Percentiles rank a stretch among this genome's conserved stretches.
phyloP scores from a whole-genome alignment of 2,113 vertebrate species.

The Hippoglossus stenolepis region DNA sequence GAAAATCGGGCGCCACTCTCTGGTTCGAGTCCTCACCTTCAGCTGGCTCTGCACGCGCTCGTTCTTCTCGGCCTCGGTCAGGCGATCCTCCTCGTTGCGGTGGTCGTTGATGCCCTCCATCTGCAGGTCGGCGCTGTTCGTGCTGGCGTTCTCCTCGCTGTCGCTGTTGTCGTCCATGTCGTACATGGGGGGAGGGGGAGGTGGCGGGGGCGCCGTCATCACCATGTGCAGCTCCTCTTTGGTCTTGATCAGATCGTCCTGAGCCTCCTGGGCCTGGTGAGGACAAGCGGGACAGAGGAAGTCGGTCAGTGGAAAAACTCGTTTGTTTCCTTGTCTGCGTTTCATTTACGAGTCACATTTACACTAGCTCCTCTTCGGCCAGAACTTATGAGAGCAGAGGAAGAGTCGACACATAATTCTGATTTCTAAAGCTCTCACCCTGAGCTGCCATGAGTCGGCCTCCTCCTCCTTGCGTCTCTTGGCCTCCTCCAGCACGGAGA shows the following conservation, averaged over 20 bases:
- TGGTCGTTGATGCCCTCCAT: conserved; percentile 87
- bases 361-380: too few relatives aligned
- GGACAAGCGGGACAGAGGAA: not conserved
- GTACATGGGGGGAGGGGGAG: conserved; percentile 86
- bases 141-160: conserved; percentile 84
- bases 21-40: conserved; percentile 80
- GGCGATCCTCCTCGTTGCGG: conserved; percentile 90
- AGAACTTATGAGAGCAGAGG: not conserved
- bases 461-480: conserved; percentile 90
- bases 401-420: not conserved
- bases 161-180: conserved; percentile 85
- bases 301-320: not conserved
- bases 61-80: conserved; percentile 95
- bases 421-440: conserved; percentile 80
- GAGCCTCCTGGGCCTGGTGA: conserved; percentile 88
- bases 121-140: conserved; percentile 91
- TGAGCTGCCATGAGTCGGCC: conserved; percentile 90
- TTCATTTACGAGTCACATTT: not conserved
- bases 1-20: too few relatives aligned
- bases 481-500: conserved; percentile 91
- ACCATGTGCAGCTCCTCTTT: conserved; percentile 91
- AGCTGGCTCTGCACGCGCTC: conserved; percentile 93
- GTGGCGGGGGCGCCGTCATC: conserved; percentile 85
- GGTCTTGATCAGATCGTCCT: conserved; percentile 90
- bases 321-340: too few relatives aligned